phyloP scores from a whole-genome alignment of 1,140 invertebrate genomes.

The Eumaeus atala region DNA sequence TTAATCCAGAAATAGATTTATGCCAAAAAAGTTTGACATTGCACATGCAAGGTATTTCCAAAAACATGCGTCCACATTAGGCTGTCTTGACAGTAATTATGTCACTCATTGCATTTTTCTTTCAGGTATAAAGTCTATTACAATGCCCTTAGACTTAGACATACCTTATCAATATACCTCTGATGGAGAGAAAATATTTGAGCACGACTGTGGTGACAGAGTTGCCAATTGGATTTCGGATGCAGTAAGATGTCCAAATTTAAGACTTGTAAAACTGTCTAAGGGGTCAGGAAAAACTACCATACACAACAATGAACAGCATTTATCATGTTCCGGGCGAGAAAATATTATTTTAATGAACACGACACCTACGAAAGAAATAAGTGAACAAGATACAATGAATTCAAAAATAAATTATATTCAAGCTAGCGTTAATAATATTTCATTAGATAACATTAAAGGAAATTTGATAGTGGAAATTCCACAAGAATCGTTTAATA shows the following conservation, averaged over 20 bases:
- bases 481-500: not conserved
- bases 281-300: no score
- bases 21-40: constrained; percentile 1
- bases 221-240: constrained; percentile 11
- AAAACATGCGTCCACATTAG: not conserved
- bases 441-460: not conserved
- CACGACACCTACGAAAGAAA: no score
- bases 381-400: no score
- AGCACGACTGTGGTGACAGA: constrained; percentile 12
- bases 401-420: no score
- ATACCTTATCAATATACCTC: not conserved
- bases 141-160: constrained; percentile 2
- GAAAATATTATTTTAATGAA: no score
- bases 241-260: constrained; percentile 2
- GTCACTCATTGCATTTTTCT: not conserved
- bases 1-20: constrained; percentile 7
- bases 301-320: no score
- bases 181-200: not conserved
- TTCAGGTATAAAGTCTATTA: constrained; percentile 7
- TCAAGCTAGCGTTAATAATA: no score
- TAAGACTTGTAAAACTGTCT: constrained; percentile 4
- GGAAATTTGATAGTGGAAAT: constrained; percentile 5
- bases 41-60: constrained; percentile 9
- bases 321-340: no score
- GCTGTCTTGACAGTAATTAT: not conserved